Percentiles rank a stretch among this genome's conserved stretches.
These are phyloP conservation scores for Chorisops tibialis DNA, from an alignment of 2,888 invertebrate genomes.

Conservation along the genomic window DNA sequence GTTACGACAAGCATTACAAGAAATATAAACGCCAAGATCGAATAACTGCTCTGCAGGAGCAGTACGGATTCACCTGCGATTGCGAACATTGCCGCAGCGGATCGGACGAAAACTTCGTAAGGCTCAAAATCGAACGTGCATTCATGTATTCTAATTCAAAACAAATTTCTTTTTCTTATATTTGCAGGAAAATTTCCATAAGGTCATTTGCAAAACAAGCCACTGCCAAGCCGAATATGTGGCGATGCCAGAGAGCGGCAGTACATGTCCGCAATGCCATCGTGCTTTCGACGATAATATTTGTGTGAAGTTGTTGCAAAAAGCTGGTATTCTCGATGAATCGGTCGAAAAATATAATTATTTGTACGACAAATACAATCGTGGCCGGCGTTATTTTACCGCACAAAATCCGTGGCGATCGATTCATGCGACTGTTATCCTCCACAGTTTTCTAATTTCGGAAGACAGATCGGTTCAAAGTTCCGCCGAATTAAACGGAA, in stretches of 20 bases:
- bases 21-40: slow-evolving; percentile 61
- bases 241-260: background rate
- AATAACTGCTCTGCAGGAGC: slow-evolving; percentile 60
- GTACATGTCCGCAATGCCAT: background rate
- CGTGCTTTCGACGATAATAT: background rate
- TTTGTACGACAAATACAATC: background rate
- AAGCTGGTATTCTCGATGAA: background rate
- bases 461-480: background rate
- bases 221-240: background rate
- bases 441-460: background rate
- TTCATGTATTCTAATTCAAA: too few relatives aligned
- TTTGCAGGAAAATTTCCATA: slow-evolving; percentile 13
- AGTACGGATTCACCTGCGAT: slow-evolving; percentile 76
- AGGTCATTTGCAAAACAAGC: slow-evolving; percentile 1
- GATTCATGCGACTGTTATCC: background rate
- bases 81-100: slow-evolving; percentile 64
- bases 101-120: too few relatives aligned
- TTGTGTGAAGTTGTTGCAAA: background rate
- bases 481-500: background rate
- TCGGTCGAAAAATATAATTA: background rate
- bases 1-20: slow-evolving; percentile 77
- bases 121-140: too few relatives aligned
- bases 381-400: too few relatives aligned
- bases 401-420: too few relatives aligned
- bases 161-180: too few relatives aligned